Conservation (phyloP, 2,797 vertebrate genomes). For the Halcyon badia region DNA sequence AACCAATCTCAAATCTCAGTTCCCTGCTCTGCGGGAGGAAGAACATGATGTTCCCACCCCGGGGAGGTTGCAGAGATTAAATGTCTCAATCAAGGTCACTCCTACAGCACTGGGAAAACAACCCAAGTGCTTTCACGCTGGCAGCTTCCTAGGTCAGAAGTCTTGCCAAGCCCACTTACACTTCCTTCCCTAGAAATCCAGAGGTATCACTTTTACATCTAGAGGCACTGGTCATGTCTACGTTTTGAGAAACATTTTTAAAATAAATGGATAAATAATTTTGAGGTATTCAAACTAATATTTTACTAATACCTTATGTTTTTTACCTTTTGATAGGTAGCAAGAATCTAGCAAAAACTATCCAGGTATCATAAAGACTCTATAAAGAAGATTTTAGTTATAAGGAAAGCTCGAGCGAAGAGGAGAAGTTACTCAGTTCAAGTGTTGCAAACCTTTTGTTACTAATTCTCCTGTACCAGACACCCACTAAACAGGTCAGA, state of each 20-base stretch:
- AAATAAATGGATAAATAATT: not conserved
- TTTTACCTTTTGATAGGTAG: not conserved
- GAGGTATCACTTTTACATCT: not conserved
- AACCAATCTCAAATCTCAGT: not conserved
- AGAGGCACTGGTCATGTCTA: rapidly evolving
- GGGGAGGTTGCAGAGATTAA: not conserved
- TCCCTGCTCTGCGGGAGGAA: not conserved
- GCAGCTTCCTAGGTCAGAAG: not conserved
- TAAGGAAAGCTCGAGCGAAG: not conserved
- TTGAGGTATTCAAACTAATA: not conserved
- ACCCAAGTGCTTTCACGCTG: not conserved
- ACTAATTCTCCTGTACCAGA: not conserved
- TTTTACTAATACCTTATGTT: not conserved
- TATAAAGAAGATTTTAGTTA: not conserved
- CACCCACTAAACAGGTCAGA: not conserved
- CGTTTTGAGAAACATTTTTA: not conserved
- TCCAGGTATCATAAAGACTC: not conserved
- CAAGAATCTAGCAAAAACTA: not conserved
- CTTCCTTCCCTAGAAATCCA: not conserved
- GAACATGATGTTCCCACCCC: not conserved
- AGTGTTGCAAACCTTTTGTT: not conserved
- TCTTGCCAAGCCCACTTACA: not conserved
- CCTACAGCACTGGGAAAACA: not conserved
- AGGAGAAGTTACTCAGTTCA: not conserved
- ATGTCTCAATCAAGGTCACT: not conserved